These are phyloP conservation scores for Priocnemis perturbator DNA, from an alignment of 2,888 invertebrate genomes.

Conservation along the genomic window DNA sequence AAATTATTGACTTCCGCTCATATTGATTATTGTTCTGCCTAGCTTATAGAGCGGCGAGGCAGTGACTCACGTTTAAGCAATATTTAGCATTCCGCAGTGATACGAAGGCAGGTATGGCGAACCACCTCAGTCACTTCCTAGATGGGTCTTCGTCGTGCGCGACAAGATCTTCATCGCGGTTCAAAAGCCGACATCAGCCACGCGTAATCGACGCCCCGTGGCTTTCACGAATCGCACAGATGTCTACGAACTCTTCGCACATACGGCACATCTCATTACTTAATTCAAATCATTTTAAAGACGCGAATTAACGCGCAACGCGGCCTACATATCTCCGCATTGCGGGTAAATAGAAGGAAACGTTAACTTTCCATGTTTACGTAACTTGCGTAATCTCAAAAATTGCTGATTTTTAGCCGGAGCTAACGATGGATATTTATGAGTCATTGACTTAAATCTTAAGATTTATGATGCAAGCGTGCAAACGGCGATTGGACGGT, in stretches of 20 bases:
- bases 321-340: too few relatives aligned
- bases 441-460: too few relatives aligned
- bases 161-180: background rate
- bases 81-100: slow-evolving; percentile 65
- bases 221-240: background rate
- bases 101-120: slow-evolving; percentile 43
- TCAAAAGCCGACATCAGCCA: background rate
- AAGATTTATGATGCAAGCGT: too few relatives aligned
- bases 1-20: slow-evolving; percentile 7
- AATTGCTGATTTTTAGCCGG: too few relatives aligned
- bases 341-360: too few relatives aligned
- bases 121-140: slow-evolving; percentile 46
- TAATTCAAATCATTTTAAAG: too few relatives aligned
- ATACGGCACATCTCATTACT: too few relatives aligned
- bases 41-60: slow-evolving; percentile 35
- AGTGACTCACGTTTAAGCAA: slow-evolving; percentile 64
- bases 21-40: slow-evolving; percentile 36
- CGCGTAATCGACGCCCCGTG: background rate
- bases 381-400: too few relatives aligned
- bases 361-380: too few relatives aligned
- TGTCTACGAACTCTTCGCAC: background rate
- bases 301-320: too few relatives aligned
- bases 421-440: too few relatives aligned
- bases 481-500: too few relatives aligned
- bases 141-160: slow-evolving; percentile 4